Conservation (phyloP, 2,113 vertebrate genomes). For the Crotalus horridus region DNA sequence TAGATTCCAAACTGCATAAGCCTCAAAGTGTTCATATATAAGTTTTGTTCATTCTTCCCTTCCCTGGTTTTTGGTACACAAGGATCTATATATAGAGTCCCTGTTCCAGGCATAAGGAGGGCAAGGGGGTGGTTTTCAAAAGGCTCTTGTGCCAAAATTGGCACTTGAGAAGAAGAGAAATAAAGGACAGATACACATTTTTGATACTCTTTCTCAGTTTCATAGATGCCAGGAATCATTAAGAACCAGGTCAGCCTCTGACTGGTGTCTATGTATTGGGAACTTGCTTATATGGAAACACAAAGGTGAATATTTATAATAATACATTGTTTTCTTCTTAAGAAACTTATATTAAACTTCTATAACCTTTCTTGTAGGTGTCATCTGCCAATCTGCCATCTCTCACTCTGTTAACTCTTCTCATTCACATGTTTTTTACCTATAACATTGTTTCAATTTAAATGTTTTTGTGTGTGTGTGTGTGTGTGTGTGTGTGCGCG, state of each 20-base stretch:
- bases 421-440: constrained; percentile 10
- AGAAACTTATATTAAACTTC: constrained; percentile 2
- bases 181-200: neutral
- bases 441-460: constrained; percentile 30
- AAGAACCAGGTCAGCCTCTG: neutral
- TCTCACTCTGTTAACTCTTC: neutral
- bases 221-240: neutral
- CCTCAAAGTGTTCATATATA: neutral
- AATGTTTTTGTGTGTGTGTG: constrained; percentile 11
- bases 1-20: neutral
- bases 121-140: neutral
- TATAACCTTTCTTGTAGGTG: constrained; percentile 5
- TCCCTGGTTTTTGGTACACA: neutral
- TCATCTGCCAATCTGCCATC: constrained; percentile 17
- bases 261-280: neutral
- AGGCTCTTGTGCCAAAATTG: neutral
- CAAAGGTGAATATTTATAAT: neutral
- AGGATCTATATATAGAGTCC: neutral
- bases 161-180: neutral
- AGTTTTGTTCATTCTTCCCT: neutral
- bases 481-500: neutral
- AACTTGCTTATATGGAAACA: neutral
- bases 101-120: neutral
- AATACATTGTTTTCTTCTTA: neutral
- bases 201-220: neutral